Evolutionary conservation across 2,113 vertebrate genomes (phyloP), one percentile per base, ranked within the genome.

Genomic region (Scytalopus superciliaris): DNA sequence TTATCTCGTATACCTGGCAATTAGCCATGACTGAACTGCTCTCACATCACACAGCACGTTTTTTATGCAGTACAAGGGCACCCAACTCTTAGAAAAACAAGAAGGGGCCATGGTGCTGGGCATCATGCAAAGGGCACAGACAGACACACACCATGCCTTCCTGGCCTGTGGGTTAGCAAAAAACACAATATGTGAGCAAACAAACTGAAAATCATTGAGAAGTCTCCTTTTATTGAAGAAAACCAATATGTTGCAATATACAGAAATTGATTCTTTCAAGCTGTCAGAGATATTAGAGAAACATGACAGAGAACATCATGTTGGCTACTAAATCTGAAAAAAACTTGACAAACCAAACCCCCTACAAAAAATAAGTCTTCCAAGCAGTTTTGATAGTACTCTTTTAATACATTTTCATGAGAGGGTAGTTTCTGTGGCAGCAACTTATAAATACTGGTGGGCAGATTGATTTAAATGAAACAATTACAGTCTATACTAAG

Each of bases 251-350:
- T 40, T 93, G 67, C 87, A 95, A 77, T 91, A 87, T 72, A 75
- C 6, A 84, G 52, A 56, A 73, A 86, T 24, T 45, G 72, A 78
- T 92, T 94, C 33, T 91, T 95, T 77, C 63, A 94, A 88, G 76
- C 66, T 87, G 84, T 35, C 37, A 45, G 52, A 84, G 76, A 18
- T 70, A 76, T 19, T 63, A 66, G 11, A 92, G 47, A 72, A 92
- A 67, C 16, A 8, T 84, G 67, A 57, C 37, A 23, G 57, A 84
- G 72, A 78, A 64, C 66, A 88, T 56, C 45, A 40, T 14, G 31
- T 31, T 70, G 80, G 30, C 44, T 35, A 52, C 52, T 33, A 47
- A 67, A 40, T 74, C 70, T 63, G 89, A 52, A 69, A 87, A 88
- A 67, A 30, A 3, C 5, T 14, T 66, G 42, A 68, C 33, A 83